Evolutionary conservation across 2,888 invertebrate genomes (phyloP).

Genomic region (Eulithis testata): DNA sequence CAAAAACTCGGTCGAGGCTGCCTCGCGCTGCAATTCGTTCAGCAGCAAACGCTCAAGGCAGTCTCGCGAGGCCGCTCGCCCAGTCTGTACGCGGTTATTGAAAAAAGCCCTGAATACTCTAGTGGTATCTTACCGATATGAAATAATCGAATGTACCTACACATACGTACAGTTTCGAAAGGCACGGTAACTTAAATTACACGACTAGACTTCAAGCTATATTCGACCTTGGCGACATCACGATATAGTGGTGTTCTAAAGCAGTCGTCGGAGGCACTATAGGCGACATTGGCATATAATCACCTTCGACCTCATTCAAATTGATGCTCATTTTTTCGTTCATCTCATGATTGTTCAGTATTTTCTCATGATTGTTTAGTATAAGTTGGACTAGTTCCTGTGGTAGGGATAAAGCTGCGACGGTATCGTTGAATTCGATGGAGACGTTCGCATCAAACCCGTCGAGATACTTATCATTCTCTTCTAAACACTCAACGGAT

Average conservation of each 20-base stretch:
- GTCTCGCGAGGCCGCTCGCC: too few species aligned
- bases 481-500: constrained; percentile 74
- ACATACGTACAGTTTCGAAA: constrained; percentile 3
- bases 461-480: constrained; percentile 51
- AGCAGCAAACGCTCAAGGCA: too few species aligned
- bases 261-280: constrained; percentile 57
- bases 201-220: constrained; percentile 55
- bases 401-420: constrained; percentile 65
- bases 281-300: constrained; percentile 78
- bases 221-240: constrained; percentile 74
- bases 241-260: constrained; percentile 72
- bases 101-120: neutral
- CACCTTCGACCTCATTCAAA: constrained; percentile 60
- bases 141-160: constrained; percentile 1
- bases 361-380: constrained; percentile 57
- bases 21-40: too few species aligned
- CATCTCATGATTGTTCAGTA: constrained; percentile 52
- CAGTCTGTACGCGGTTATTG: neutral
- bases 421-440: constrained; percentile 61
- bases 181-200: constrained; percentile 2
- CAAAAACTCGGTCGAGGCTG: too few species aligned
- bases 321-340: constrained; percentile 54
- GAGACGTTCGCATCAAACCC: constrained; percentile 65
- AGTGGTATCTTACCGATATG: constrained; percentile 1
- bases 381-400: constrained; percentile 74